Evolutionary conservation across 2,888 invertebrate genomes (phyloP), one percentile per base, ranked within the genome.

Genomic region (Euproctis similis): DNA sequence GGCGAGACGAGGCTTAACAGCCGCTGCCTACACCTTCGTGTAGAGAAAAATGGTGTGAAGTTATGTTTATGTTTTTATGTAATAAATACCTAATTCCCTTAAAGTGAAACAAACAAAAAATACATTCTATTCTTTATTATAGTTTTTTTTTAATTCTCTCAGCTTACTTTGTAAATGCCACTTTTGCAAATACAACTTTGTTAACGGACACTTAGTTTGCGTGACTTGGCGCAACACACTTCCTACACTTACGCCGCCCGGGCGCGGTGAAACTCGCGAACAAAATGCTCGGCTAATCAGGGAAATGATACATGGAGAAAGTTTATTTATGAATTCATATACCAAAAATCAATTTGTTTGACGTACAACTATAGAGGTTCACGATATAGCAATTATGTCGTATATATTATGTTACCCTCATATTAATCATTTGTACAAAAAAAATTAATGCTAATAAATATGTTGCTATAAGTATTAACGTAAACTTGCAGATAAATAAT

Each of bases 301-400:
- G 78, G 66, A 78, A 81, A 70, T 63, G 53, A 44, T 51, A 55
- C n/a, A n/a, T 36, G 53, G 76, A 59, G 81, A 81, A 82, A 81
- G 80, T 78, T n/a, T 75, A 77, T 77, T 80, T 77, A 78, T 69
- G 70, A 67, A 73, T 56, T 61, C 57, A 68, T n/a, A n/a, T n/a
- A 67, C 71, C 53, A 73, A 76, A 76, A 68, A 65, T 59, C 34
- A 30, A 39, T 45, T 44, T 48, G 28, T 38, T 35, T 31, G 14
- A 14, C 4, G 14, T 6, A n/a, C n/a, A n/a, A n/a, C 14, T 14
- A 14, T 14, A 4, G 14, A 14, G 29, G 32, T 34, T 26, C 21
- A 28, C 23, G 25, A 16, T 21, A 6, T 19, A 14, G 17, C 11
- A 6, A 25, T 26, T 26, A 16, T 26, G 6, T 14, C 14, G 14